Evolutionary conservation across 2,888 invertebrate species (phyloP), one percentile per base, ranked within the genome.

Genomic region (Microctonus aethiopoides): DNA sequence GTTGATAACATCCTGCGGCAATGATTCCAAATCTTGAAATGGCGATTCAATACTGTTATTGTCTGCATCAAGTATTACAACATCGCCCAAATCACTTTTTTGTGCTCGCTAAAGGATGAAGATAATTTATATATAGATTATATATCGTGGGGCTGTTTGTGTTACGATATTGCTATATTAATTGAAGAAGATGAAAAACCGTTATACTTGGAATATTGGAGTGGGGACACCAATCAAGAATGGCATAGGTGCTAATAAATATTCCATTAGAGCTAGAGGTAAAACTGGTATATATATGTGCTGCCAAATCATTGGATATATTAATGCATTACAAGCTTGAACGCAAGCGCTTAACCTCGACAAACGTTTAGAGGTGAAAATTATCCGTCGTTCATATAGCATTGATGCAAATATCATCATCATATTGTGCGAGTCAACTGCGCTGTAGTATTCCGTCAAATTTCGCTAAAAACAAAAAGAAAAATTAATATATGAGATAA

Each of bases 241-340:
- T 59, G 99, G 99, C 98, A 99, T 99, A 0, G 99, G 99, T 13
- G 99, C 99, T 78, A 93, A 89, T 76, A 97, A 88, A 87, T 96
- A 96, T 87, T 98, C 98, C 76, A 94, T 92, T 73, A 98, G 90
- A 83, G 94, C 92, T 85, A 92, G 91, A 24, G 98, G 98, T 81
- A 98, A 88, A 78, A 99, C 94, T 65, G 98, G 98, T 87, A 99
- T 98, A 87, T 95, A 99, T 83, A 99, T 96, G 83, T 98, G 98
- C 87, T 99, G 98, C 99, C 99, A 99, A 77, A 94, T 94, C 97
- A 99, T 98, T 0, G 99, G 99, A 87, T 97, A 98, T 52, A 99
- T 91, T 59, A 99, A 92, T 73, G 95, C 92, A 85, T 97, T 96
- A 20, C 97, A 96, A 13, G 98, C 98, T 87, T 98, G 97, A 29